Percentiles rank a stretch among this genome's conserved stretches.
These are phyloP conservation scores for Drosophila yooni DNA, from an alignment of 2,888 invertebrate genomes.

Conservation along the genomic window DNA sequence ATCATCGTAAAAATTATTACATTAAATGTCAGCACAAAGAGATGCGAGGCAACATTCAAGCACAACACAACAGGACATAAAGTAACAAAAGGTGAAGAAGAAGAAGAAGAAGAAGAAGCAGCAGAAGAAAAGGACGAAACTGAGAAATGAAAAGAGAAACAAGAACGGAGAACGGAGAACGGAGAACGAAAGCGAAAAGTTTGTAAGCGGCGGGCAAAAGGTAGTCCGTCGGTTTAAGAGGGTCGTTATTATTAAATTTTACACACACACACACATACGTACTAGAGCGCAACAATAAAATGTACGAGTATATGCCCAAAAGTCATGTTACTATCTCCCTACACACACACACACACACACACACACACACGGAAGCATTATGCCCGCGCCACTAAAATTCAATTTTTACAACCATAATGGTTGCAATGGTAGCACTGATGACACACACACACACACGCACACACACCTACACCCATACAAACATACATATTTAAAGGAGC, in stretches of 20 bases:
- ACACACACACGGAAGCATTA: conserved; percentile 44
- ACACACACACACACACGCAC: conserved; percentile 37
- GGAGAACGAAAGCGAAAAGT: conserved; percentile 34
- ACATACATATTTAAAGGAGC: conserved; percentile 24
- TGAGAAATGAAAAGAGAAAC: conserved; percentile 13
- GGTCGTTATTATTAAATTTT: conserved; percentile 79
- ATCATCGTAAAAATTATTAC: conserved; percentile 80
- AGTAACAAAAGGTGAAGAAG: conserved; percentile 15
- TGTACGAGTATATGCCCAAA: conserved; percentile 70
- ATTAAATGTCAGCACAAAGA: conserved; percentile 76
- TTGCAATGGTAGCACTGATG: conserved; percentile 75
- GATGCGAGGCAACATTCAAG: conserved; percentile 40
- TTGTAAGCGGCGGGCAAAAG: conserved; percentile 33
- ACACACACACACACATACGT: conserved; percentile 43
- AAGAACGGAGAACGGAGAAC: conserved; percentile 5
- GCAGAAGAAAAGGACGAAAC: conserved; percentile 21
- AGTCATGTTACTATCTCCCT: conserved; percentile 51
- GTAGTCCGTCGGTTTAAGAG: conserved; percentile 66
- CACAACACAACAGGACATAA: conserved; percentile 29
- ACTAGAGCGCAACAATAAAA: conserved; percentile 61
- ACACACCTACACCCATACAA: conserved; percentile 10
- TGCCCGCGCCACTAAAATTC: conserved; percentile 72
- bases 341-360: conserved; percentile 11
- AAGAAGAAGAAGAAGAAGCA: conserved; percentile 12
- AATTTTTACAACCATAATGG: conserved; percentile 79